Conservation (phyloP, 2,797 vertebrate species). For the Pterois miles region DNA sequence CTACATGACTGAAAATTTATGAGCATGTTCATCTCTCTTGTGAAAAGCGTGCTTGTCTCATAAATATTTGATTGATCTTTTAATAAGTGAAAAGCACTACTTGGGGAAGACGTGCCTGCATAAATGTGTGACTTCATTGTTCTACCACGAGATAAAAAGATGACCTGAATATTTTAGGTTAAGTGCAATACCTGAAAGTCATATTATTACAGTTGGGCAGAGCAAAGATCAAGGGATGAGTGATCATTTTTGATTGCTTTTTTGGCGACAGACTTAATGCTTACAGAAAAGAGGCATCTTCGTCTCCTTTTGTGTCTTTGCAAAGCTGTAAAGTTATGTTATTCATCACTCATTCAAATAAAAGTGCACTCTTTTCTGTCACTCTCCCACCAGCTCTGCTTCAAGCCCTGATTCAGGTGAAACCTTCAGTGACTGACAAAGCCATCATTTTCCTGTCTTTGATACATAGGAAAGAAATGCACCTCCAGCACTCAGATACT, state of each 20-base stretch:
- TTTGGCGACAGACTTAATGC: neutral
- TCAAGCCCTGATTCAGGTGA: slow-evolving; percentile 24
- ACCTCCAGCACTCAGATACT: neutral
- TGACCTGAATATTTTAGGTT: slow-evolving; percentile 34
- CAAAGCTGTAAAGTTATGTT: slow-evolving; percentile 6
- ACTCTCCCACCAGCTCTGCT: slow-evolving; percentile 16
- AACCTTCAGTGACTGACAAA: slow-evolving; percentile 30
- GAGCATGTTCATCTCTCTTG: slow-evolving; percentile 39
- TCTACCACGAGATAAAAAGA: neutral
- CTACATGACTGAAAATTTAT: slow-evolving; percentile 39
- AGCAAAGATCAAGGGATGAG: neutral
- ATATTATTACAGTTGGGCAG: neutral
- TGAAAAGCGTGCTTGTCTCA: slow-evolving; percentile 42
- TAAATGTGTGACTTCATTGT: slow-evolving; percentile 35
- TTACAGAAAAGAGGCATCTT: neutral
- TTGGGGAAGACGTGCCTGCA: slow-evolving; percentile 34
- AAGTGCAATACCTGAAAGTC: neutral
- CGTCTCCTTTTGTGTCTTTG: neutral
- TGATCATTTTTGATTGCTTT: neutral
- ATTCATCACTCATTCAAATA: slow-evolving; percentile 15
- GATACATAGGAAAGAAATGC: slow-evolving; percentile 1
- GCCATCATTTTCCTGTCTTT: slow-evolving; percentile 15
- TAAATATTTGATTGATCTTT: slow-evolving; percentile 74
- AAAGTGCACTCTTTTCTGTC: neutral
- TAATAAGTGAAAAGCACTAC: slow-evolving; percentile 67